phyloP scores from a whole-genome alignment of 2,113 vertebrate genomes.

The Pholis gunnellus region DNA sequence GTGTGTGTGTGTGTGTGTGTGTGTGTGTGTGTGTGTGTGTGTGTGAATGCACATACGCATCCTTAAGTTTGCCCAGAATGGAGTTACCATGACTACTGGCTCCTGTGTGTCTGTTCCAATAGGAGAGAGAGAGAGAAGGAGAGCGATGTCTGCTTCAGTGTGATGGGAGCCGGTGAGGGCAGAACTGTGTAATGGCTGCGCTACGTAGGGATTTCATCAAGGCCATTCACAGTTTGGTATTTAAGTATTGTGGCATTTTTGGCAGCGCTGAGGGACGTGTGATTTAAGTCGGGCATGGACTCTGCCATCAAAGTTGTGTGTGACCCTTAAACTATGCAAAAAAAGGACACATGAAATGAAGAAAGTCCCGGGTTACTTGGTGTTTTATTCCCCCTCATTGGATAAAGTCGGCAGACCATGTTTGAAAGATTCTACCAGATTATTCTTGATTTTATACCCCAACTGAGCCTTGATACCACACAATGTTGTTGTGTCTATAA shows the following conservation, averaged over 20 bases:
- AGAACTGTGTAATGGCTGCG: constrained; percentile 72
- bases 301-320: constrained; percentile 29
- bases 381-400: constrained; percentile 25
- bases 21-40: constrained; percentile 35
- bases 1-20: constrained; percentile 33
- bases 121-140: constrained; percentile 27
- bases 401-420: neutral
- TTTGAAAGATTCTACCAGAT: neutral
- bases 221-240: constrained; percentile 77
- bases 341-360: constrained; percentile 33
- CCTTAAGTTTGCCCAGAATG: constrained; percentile 76
- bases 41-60: constrained; percentile 55
- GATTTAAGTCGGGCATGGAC: constrained; percentile 48
- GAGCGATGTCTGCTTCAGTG: constrained; percentile 55
- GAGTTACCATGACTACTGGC: constrained; percentile 82
- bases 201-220: constrained; percentile 78
- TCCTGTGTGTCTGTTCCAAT: constrained; percentile 72
- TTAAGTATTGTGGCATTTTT: constrained; percentile 59
- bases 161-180: constrained; percentile 52
- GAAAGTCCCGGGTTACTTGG: constrained; percentile 6
- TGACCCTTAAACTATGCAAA: constrained; percentile 31
- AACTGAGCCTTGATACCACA: constrained; percentile 5
- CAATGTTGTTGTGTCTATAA: constrained; percentile 37
- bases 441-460: constrained; percentile 13
- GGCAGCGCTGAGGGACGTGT: constrained; percentile 53